Conservation (phyloP, 2,888 invertebrate species). For the Campoplex capitator region DNA sequence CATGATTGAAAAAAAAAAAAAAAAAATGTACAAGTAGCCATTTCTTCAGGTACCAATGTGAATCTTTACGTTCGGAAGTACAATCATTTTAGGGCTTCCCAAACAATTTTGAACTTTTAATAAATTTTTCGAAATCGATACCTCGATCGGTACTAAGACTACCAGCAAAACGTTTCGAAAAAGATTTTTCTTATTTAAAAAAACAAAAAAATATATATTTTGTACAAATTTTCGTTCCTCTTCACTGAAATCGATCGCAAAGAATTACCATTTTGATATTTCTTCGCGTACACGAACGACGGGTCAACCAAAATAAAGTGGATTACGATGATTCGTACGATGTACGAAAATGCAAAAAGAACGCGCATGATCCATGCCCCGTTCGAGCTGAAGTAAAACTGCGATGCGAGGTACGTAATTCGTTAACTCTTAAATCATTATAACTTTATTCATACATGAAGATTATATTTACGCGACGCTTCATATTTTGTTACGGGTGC, state of each 20-base stretch:
- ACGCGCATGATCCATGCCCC: conserved; percentile 61
- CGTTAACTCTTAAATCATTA: conserved; percentile 46
- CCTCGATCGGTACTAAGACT: neutral
- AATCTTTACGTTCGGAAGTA: neutral
- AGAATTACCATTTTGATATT: conserved; percentile 44
- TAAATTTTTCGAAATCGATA: neutral
- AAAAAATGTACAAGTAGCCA: no score
- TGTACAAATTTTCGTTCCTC: neutral
- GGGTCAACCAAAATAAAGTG: conserved; percentile 8
- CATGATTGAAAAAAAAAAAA: neutral
- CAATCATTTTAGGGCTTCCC: neutral
- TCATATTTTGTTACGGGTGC: conserved; percentile 14
- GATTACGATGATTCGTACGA: conserved; percentile 32
- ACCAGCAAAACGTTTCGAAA: neutral
- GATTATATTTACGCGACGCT: conserved; percentile 13
- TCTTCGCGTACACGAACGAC: neutral
- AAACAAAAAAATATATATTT: neutral
- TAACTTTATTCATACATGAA: conserved; percentile 11
- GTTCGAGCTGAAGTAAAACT: conserved; percentile 43
- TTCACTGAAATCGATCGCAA: neutral
- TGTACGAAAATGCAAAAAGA: conserved; percentile 29
- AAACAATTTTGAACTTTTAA: neutral
- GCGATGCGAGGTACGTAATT: conserved; percentile 35
- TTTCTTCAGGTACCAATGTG: no score
- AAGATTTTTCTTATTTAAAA: neutral